These are phyloP conservation scores for Bradypodion ventrale DNA, from an alignment of 2,797 vertebrate genomes.

Conservation along the genomic window DNA sequence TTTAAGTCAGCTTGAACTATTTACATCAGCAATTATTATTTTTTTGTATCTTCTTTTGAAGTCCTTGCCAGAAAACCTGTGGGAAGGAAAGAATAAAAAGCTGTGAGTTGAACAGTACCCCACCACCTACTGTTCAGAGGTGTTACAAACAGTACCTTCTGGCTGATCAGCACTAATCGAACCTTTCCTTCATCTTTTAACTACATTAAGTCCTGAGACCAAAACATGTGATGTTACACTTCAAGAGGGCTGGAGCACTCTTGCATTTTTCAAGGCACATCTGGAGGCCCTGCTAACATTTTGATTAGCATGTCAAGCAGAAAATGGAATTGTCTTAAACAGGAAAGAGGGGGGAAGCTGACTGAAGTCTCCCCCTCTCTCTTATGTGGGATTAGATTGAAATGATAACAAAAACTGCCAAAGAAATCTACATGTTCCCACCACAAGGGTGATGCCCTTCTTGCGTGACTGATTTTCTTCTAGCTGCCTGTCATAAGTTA, in stretches of 20 bases:
- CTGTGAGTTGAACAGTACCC: neutral
- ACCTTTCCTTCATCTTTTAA: slow-evolving; percentile 40
- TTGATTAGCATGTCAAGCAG: slow-evolving; percentile 66
- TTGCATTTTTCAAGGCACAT: slow-evolving; percentile 30
- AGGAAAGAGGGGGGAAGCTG: slow-evolving; percentile 21
- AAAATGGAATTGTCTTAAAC: slow-evolving; percentile 55
- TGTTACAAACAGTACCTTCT: neutral
- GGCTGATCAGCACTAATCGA: neutral
- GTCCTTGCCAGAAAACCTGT: neutral
- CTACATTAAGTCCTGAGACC: slow-evolving; percentile 29
- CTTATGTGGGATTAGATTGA: slow-evolving; percentile 67
- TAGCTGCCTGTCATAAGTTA: slow-evolving; percentile 72
- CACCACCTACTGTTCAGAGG: neutral
- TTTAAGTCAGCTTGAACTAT: slow-evolving; percentile 4
- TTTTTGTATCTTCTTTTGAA: neutral
- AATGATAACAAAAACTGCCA: slow-evolving; percentile 69
- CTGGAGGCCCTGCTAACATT: slow-evolving; percentile 59
- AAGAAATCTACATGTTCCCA: slow-evolving; percentile 61
- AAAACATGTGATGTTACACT: slow-evolving; percentile 40
- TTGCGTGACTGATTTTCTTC: slow-evolving; percentile 70
- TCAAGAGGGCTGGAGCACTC: slow-evolving; percentile 33
- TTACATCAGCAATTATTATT: slow-evolving; percentile 23
- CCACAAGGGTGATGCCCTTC: slow-evolving; percentile 68
- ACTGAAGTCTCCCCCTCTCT: slow-evolving; percentile 44
- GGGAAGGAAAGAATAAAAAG: slow-evolving; percentile 3